A percentile compares a stretch with the other conserved stretches of the same genome.
Conservation (phyloP, 2,113 vertebrate species). For the Balaenoptera acutorostrata region DNA sequence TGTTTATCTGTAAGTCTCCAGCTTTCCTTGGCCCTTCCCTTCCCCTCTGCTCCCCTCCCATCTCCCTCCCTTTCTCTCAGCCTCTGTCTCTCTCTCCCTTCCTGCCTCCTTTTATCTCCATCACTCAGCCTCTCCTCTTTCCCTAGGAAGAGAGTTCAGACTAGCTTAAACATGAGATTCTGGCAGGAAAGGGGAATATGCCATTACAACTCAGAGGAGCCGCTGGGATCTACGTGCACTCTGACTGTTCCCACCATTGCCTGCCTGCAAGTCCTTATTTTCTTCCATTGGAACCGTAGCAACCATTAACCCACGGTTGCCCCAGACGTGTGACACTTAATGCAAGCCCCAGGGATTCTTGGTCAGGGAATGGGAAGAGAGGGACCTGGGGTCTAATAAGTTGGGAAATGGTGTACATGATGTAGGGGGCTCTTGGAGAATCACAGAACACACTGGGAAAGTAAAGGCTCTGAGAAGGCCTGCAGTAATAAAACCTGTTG, state of each 20-base stretch:
- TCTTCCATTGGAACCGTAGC: not conserved
- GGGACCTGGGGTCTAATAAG: not conserved
- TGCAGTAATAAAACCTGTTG: too few species aligned
- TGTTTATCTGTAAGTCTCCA: not conserved
- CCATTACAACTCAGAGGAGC: not conserved
- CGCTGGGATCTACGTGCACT: not conserved
- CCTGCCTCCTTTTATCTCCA: fast-evolving
- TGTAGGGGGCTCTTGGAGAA: not conserved
- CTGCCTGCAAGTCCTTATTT: not conserved
- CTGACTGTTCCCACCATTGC: fast-evolving
- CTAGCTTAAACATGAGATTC: not conserved
- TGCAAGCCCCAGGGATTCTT: too few species aligned
- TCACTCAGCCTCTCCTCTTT: not conserved
- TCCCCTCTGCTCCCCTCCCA: too few species aligned
- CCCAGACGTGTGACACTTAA: not conserved
- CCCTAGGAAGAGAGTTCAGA: not conserved
- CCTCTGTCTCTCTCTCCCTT: not conserved
- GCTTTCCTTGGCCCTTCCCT: not conserved
- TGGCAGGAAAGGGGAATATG: not conserved
- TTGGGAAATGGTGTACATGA: not conserved
- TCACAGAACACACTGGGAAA: not conserved
- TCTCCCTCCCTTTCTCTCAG: not conserved
- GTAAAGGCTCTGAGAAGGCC: not conserved
- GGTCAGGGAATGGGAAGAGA: not conserved
- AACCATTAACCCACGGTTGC: not conserved